Evolutionary conservation across 2,113 vertebrate species (phyloP).

Genomic region (Muntiacus reevesi): DNA sequence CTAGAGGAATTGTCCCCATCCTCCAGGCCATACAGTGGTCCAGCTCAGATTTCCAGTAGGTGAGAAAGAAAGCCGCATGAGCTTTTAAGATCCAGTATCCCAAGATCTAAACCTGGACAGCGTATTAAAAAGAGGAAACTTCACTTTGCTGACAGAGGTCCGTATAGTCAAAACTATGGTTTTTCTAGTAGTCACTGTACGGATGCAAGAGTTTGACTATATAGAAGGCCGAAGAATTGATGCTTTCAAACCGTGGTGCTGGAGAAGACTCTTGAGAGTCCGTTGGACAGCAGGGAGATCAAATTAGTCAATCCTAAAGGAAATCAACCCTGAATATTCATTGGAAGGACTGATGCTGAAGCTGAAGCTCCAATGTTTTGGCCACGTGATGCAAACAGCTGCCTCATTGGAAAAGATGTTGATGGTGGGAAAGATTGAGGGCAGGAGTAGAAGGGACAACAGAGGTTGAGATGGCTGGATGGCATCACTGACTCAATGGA

Average conservation of each 20-base stretch:
- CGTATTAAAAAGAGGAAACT: background rate
- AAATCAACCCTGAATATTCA: background rate
- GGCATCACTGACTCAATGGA: background rate
- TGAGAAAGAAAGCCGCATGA: background rate
- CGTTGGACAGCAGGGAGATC: background rate
- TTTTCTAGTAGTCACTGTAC: background rate
- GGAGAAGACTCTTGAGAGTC: background rate
- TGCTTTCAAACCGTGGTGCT: background rate
- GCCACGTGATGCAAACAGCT: background rate
- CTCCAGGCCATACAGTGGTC: fast-evolving
- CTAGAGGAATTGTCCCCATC: background rate
- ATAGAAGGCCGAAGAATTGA: background rate
- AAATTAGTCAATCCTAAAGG: background rate
- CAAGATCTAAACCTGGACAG: background rate
- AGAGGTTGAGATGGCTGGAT: background rate
- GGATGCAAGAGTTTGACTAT: background rate
- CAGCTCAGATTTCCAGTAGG: background rate
- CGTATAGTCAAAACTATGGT: background rate
- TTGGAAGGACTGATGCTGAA: background rate
- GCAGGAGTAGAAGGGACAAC: background rate
- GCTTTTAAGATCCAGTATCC: background rate
- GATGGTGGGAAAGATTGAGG: background rate
- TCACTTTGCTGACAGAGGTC: background rate
- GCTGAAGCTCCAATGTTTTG: background rate
- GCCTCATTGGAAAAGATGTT: background rate